Conservation (phyloP, 2,797 vertebrate species). For the Dromococcyx pavoninus region DNA sequence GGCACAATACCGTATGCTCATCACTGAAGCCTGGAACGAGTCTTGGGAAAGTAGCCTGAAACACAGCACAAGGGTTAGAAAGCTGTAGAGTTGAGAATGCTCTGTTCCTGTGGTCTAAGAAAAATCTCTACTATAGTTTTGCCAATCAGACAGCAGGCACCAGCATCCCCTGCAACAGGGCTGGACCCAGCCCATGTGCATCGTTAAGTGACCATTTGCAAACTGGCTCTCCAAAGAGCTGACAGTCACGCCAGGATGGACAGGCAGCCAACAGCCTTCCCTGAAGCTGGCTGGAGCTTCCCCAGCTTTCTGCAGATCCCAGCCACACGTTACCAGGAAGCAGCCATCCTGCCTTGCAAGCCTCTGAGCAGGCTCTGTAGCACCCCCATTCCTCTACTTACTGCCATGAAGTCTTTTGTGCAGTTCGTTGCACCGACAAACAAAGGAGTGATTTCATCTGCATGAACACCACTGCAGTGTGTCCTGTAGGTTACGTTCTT, state of each 20-base stretch:
- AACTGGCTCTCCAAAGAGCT: background rate
- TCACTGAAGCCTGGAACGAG: conserved; percentile 23
- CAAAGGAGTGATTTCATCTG: background rate
- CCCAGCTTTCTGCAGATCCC: background rate
- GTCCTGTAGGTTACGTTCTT: background rate
- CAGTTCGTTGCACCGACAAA: conserved; percentile 55
- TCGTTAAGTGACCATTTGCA: background rate
- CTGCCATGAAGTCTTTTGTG: conserved; percentile 67
- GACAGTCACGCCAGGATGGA: background rate
- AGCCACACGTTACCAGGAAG: background rate
- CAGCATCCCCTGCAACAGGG: background rate
- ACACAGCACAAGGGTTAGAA: background rate
- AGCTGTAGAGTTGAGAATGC: too few relatives aligned
- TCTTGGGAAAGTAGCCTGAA: conserved; percentile 69
- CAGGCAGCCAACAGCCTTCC: background rate
- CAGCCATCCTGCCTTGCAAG: background rate
- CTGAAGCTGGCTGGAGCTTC: background rate
- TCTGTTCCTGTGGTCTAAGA: too few relatives aligned
- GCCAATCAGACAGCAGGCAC: background rate
- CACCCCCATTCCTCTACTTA: conserved; percentile 47
- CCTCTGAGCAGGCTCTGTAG: rapidly evolving
- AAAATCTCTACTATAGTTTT: rapidly evolving
- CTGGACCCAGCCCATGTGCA: background rate
- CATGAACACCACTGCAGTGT: conserved; percentile 18
- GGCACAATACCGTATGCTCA: conserved; percentile 52